Base-by-base conservation (phyloP, 1,140 invertebrate species). In the Glossosoma conforme region DNA sequence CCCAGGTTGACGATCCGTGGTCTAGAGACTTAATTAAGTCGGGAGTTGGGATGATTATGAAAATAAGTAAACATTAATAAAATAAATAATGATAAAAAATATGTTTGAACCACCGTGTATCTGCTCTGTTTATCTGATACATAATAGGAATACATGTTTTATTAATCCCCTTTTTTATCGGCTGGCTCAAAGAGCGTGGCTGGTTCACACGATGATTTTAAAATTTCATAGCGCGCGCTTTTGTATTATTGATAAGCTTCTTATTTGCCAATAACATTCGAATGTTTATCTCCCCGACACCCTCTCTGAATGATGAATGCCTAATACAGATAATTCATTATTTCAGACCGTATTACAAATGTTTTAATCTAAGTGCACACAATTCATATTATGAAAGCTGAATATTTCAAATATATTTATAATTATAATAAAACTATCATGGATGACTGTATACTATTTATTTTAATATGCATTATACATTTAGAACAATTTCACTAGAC, bases 61-160 rank as follows among this genome's bases (percentile, higher is more conserved):
- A 13, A 9, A 20, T 20, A 13, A 3, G 33, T 24, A 33, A 36
- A 13, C 2, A 36, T 2, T 36, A 13, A 3, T 36, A 36, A 36
- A 36, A 36, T 9, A 36, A 36, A 11, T n/a, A 36, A 36, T 36
- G 14, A 36, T 36, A 10, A 5, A 14, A 15, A 35, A 33, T 15
- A 45, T 6, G 18, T 33, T 17, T 35, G 11, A 14, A 30, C 6
- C 55, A 52, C 55, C 41, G 30, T 45, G 20, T 49, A 9, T 20
- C 13, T 18, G 33, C 38, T 46, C 49, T 40, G 55, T 52, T 52
- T 57, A 57, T 57, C 55, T 44, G 49, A 57, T 57, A 49, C 50
- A 57, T 52, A 57, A 57, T 57, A 50, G 55, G 55, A 52, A 57
- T 57, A 57, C 55, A 57, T 57, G 55, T 52, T 57, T 49, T 57